Percentiles rank a stretch among this genome's conserved stretches.
These are phyloP conservation scores for Lacanobia oleracea DNA, from an alignment of 2,888 invertebrate genomes.

Conservation along the genomic window DNA sequence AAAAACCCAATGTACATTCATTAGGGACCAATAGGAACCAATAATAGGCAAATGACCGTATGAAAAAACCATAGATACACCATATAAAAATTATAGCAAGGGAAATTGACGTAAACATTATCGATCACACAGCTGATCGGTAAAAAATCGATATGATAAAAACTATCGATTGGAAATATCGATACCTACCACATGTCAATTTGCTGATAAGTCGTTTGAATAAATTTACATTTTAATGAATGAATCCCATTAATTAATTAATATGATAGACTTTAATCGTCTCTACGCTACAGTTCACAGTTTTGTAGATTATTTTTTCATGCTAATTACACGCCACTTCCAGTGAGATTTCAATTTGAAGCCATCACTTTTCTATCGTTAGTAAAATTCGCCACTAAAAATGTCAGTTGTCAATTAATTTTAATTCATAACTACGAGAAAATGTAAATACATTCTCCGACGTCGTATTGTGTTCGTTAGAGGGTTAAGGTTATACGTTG, in stretches of 20 bases:
- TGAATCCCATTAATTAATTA: constrained; percentile 69
- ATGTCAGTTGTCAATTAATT: constrained; percentile 48
- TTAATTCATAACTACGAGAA: constrained; percentile 50
- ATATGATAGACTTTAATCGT: constrained; percentile 61
- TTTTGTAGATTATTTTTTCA: constrained; percentile 55
- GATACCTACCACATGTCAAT: constrained; percentile 74
- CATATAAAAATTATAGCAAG: constrained; percentile 55
- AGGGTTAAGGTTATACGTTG: constrained; percentile 67
- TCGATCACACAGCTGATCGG: constrained; percentile 70
- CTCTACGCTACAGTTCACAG: constrained; percentile 42
- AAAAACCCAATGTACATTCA: constrained; percentile 55
- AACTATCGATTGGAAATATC: constrained; percentile 67
- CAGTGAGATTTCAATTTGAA: constrained; percentile 24
- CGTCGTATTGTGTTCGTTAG: constrained; percentile 45
- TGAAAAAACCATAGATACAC: constrained; percentile 50
- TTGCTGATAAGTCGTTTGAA: constrained; percentile 76
- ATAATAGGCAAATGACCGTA: constrained; percentile 55
- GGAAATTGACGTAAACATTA: constrained; percentile 69
- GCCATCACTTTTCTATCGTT: constrained; percentile 5
- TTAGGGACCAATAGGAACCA: constrained; percentile 48
- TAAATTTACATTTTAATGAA: constrained; percentile 78
- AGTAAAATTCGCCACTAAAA: constrained; percentile 28
- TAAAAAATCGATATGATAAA: constrained; percentile 69
- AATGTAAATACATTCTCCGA: constrained; percentile 53
- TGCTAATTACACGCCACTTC: constrained; percentile 45